Conservation (phyloP, 1,140 invertebrate genomes). For the Sogatella furcifera region DNA sequence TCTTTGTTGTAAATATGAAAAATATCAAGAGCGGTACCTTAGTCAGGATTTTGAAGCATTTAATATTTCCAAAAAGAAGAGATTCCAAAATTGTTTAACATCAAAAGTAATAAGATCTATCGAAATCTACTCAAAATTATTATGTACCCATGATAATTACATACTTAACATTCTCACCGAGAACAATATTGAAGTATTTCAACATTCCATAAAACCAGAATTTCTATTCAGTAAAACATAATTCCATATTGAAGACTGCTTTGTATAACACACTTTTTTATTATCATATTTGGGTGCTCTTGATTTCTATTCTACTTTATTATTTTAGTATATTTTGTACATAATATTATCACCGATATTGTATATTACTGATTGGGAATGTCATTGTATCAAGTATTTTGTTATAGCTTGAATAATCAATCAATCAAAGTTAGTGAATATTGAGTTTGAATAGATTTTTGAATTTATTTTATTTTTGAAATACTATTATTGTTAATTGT, state of each 20-base stretch:
- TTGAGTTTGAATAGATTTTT: no score
- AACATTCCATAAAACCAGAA: neutral
- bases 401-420: slow-evolving; percentile 12
- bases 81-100: no score
- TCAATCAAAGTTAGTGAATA: neutral
- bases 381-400: slow-evolving; percentile 11
- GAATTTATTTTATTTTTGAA: no score
- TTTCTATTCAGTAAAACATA: neutral
- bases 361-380: slow-evolving; percentile 2
- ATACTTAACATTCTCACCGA: no score
- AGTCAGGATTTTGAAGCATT: neutral
- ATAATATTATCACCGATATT: neutral
- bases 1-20: neutral
- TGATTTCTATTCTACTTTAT: slow-evolving; percentile 6
- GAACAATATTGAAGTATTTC: slow-evolving; percentile 3
- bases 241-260: slow-evolving; percentile 14
- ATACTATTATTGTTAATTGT: no score
- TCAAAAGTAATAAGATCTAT: neutral
- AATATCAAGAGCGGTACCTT: neutral
- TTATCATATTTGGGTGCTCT: slow-evolving; percentile 4
- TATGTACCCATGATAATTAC: no score
- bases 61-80: no score
- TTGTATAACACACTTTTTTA: slow-evolving; percentile 9
- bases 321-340: neutral
- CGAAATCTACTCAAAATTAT: no score